Base-by-base conservation (phyloP, 2,797 vertebrate species). In the Anniella stebbinsi region DNA sequence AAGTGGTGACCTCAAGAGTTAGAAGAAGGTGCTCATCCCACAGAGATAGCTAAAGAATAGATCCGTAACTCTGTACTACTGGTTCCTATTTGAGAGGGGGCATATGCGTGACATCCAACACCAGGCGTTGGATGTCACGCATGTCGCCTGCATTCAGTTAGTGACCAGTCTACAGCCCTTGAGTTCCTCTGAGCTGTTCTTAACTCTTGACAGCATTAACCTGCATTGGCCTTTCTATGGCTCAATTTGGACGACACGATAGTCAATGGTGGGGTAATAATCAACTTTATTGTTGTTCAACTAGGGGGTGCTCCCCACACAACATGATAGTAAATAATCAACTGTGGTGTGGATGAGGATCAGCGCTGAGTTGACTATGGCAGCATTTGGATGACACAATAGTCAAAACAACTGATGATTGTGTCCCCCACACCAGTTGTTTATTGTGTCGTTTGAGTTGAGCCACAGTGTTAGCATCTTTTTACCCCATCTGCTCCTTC, bases 401-500 rank as follows among this genome's bases (percentile, higher is more conserved):
- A n/a, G n/a, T n/a, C n/a, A n/a, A n/a, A n/a, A n/a, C n/a, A n/a
- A n/a, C n/a, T n/a, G n/a, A n/a, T n/a, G n/a, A n/a, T n/a, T n/a
- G n/a, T n/a, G n/a, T n/a, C n/a, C n/a, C n/a, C n/a, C n/a, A n/a
- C n/a, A n/a, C n/a, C n/a, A n/a, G n/a, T n/a, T n/a, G n/a, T n/a
- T n/a, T n/a, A n/a, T n/a, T n/a, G n/a, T n/a, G n/a, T n/a, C n/a
- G n/a, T n/a, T n/a, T n/a, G n/a, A n/a, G n/a, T n/a, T n/a, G n/a
- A n/a, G n/a, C n/a, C n/a, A n/a, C n/a, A n/a, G n/a, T 66, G n/a
- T 72, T 89, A 28, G 17, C n/a, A 38, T 89, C 30, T 85, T 54
- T 80, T 67, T 88, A 90, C 66, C 90, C 17, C 51, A 54, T 70
- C 90, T 88, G 88, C 69, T 84, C 28, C n/a, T 51, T n/a, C n/a